A percentile compares a stretch with the other conserved stretches of the same genome.
Evolutionary conservation across 2,888 invertebrate species (phyloP).

Genomic region (Stegana nigrithorax): DNA sequence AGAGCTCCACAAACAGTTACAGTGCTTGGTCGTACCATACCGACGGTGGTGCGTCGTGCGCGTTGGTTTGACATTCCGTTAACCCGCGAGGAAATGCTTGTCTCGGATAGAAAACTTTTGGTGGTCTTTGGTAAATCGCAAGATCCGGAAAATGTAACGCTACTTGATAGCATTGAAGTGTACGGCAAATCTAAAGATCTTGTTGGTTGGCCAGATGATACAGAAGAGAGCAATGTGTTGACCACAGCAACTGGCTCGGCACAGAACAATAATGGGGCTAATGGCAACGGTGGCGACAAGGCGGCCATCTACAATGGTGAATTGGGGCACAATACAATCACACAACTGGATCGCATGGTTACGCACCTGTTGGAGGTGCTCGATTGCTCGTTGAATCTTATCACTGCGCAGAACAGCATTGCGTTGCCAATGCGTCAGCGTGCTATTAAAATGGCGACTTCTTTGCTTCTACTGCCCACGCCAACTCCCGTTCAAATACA

Average conservation of each 20-base stretch:
- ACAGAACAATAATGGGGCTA: slow-evolving; percentile 26
- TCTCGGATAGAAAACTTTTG: slow-evolving; percentile 90
- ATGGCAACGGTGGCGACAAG: slow-evolving; percentile 20
- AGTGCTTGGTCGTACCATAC: slow-evolving; percentile 75
- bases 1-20: slow-evolving; percentile 63
- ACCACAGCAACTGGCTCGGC: slow-evolving; percentile 63
- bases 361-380: slow-evolving; percentile 79
- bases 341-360: slow-evolving; percentile 72
- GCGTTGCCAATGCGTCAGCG: slow-evolving; percentile 70
- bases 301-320: slow-evolving; percentile 40
- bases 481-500: slow-evolving; percentile 79
- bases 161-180: slow-evolving; percentile 94
- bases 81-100: slow-evolving; percentile 91
- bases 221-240: slow-evolving; percentile 75
- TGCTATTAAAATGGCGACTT: slow-evolving; percentile 74
- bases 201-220: slow-evolving; percentile 97
- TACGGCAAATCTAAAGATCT: slow-evolving; percentile 96
- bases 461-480: slow-evolving; percentile 75
- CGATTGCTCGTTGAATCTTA: slow-evolving; percentile 77
- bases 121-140: slow-evolving; percentile 87
- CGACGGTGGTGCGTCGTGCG: slow-evolving; percentile 78
- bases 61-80: slow-evolving; percentile 97
- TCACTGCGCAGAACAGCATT: slow-evolving; percentile 70
- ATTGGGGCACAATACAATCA: slow-evolving; percentile 63
- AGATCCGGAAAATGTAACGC: slow-evolving; percentile 88